Conservation (phyloP, 2,797 vertebrate species). For the Scolopax rusticola region DNA sequence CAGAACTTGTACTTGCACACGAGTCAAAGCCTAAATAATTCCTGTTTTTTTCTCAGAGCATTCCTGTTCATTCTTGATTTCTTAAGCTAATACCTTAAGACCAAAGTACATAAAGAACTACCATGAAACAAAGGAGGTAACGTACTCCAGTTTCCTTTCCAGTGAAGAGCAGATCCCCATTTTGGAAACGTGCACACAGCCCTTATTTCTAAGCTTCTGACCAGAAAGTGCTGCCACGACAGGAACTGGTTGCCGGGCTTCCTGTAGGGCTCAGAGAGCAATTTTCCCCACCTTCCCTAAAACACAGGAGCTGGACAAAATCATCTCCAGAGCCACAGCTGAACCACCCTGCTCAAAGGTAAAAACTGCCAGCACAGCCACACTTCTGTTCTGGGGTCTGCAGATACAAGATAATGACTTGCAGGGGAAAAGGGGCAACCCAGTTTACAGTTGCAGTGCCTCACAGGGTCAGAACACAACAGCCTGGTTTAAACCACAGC, state of each 20-base stretch:
- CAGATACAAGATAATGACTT: background rate
- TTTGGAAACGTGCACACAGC: background rate
- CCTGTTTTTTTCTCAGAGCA: background rate
- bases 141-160: background rate
- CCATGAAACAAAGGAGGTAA: background rate
- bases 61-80: background rate
- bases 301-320: background rate
- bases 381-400: background rate
- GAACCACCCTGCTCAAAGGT: background rate
- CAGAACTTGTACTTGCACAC: background rate
- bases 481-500: background rate
- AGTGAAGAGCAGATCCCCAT: background rate
- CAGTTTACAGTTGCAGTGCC: background rate
- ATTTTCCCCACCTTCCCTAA: background rate
- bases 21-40: background rate
- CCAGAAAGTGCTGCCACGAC: background rate
- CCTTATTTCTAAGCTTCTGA: background rate
- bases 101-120: background rate
- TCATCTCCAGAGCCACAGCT: background rate
- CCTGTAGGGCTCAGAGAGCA: background rate
- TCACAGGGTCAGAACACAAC: background rate
- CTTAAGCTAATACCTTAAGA: background rate
- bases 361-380: background rate
- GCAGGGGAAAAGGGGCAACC: background rate
- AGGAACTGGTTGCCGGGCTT: background rate